Percentiles rank a stretch among this genome's conserved stretches.
These are phyloP conservation scores for Stratiomys singularior DNA, from an alignment of 2,888 invertebrate genomes.

Conservation along the genomic window DNA sequence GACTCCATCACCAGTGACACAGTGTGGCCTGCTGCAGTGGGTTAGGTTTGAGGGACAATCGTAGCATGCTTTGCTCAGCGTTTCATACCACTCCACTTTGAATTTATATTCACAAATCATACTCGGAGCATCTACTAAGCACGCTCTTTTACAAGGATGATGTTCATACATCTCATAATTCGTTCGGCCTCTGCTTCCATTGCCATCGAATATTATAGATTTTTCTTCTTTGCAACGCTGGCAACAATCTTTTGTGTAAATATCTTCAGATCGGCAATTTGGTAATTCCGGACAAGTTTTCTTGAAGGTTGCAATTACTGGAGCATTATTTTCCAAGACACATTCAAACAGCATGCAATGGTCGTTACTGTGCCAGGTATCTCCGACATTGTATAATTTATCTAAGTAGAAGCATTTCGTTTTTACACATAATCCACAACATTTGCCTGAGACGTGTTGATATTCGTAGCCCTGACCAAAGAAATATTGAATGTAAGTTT, in stretches of 20 bases:
- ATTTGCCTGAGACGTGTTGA: constrained; percentile 56
- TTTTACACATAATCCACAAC: constrained; percentile 63
- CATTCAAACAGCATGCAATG: constrained; percentile 63
- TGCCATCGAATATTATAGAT: neutral
- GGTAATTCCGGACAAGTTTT: constrained; percentile 60
- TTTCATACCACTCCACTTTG: constrained; percentile 79
- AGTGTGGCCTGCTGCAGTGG: constrained; percentile 80
- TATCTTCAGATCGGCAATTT: constrained; percentile 57
- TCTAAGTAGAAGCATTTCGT: constrained; percentile 61
- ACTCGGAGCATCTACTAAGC: constrained; percentile 67
- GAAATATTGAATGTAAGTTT: neutral
- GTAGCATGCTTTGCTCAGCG: constrained; percentile 89
- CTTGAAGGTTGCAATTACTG: constrained; percentile 60
- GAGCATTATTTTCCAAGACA: constrained; percentile 48
- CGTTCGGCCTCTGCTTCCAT: neutral
- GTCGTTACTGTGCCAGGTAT: constrained; percentile 62
- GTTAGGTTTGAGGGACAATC: constrained; percentile 79
- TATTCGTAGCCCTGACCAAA: constrained; percentile 60
- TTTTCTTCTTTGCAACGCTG: constrained; percentile 55
- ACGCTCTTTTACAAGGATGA: constrained; percentile 73
- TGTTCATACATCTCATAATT: constrained; percentile 45
- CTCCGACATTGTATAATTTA: constrained; percentile 59
- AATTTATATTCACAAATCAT: constrained; percentile 74
- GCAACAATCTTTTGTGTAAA: constrained; percentile 61
- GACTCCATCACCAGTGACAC: constrained; percentile 85